Base-by-base conservation (phyloP, 2,797 vertebrate species). In the Geotrypetes seraphini region DNA sequence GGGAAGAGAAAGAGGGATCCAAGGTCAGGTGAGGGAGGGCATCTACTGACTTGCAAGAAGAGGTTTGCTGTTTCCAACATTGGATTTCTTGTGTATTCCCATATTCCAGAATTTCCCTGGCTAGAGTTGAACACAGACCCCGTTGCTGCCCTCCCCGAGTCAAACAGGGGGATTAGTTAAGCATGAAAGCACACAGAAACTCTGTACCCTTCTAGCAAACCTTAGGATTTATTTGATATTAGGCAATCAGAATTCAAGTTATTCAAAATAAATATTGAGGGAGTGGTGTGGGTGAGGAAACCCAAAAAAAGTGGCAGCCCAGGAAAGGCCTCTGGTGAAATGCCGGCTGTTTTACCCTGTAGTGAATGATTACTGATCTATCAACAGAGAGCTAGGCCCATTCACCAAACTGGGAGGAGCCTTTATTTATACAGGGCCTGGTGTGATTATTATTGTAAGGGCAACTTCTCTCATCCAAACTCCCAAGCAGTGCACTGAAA, bases 381-480 rank as follows among this genome's bases (percentile, higher is more conserved):
- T 50, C 53, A 54, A 37, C 48, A 16, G 48, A 60, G 54, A 48
- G 49, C 25, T 56, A 45, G 40, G 44, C 57, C 39, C 41, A 37
- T 31, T 42, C 43, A 57, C 40, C 50, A 50, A 34, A 39, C 54
- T 42, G 9, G 18, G 65, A 47, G 53, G 33, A 58, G 5, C 25
- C 37, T 53, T 40, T 60, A 51, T 66, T 73, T 73, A 60, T 45
- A 67, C 43, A 70, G 57, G 55, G 65, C 60, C 59, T 52, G 56
- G 46, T 34, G 20, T 78, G 78, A 74, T 81, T 79, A 79, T 81
- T 81, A 67, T 78, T 76, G 33, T 76, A 79, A 76, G 63, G 43
- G 61, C 73, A 78, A 75, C n/a, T 78, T 73, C 66, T 72, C 68
- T 75, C 79, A 81, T 79, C 74, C 79, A 75, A 81, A 76, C 68